These are phyloP conservation scores for Bembecia ichneumoniformis DNA, from an alignment of 2,888 invertebrate genomes.

Conservation along the genomic window DNA sequence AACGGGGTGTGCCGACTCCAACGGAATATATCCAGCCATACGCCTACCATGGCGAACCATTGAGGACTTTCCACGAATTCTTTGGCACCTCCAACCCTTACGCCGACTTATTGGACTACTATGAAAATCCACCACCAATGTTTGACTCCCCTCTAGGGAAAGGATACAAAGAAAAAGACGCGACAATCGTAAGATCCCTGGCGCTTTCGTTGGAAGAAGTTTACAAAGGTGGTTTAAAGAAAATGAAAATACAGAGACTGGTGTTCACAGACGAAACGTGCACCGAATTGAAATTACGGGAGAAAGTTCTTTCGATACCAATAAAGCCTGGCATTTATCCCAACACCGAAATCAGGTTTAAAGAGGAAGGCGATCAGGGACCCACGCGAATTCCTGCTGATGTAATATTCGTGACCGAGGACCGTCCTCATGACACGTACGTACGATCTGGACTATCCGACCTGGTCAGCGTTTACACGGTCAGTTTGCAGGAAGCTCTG, in stretches of 20 bases:
- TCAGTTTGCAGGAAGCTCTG: conserved; percentile 79
- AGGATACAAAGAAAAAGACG: conserved; percentile 75
- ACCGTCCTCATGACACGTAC: conserved; percentile 78
- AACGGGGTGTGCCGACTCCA: conserved; percentile 82
- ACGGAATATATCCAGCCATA: conserved; percentile 78
- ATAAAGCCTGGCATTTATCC: conserved; percentile 82
- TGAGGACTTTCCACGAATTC: conserved; percentile 82
- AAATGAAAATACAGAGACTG: conserved; percentile 84
- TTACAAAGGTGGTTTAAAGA: conserved; percentile 83
- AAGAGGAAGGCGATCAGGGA: conserved; percentile 85
- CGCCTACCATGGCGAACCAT: conserved; percentile 85
- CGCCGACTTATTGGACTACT: conserved; percentile 79
- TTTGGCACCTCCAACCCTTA: conserved; percentile 89
- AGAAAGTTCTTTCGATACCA: conserved; percentile 81
- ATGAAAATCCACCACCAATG: conserved; percentile 74
- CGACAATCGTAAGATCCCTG: conserved; percentile 59
- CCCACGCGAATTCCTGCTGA: conserved; percentile 82
- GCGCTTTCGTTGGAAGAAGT: conserved; percentile 70
- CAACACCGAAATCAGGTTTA: conserved; percentile 81
- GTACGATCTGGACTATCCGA: conserved; percentile 76
- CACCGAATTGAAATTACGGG: conserved; percentile 74
- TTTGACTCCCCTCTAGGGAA: conserved; percentile 74
- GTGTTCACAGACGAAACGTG: conserved; percentile 77
- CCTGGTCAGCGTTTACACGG: conserved; percentile 72
- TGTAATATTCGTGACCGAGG: conserved; percentile 81